A percentile compares a stretch with the other conserved stretches of the same genome.
Evolutionary conservation across 1,140 invertebrate genomes (phyloP).

Genomic region (Nephila pilipes): DNA sequence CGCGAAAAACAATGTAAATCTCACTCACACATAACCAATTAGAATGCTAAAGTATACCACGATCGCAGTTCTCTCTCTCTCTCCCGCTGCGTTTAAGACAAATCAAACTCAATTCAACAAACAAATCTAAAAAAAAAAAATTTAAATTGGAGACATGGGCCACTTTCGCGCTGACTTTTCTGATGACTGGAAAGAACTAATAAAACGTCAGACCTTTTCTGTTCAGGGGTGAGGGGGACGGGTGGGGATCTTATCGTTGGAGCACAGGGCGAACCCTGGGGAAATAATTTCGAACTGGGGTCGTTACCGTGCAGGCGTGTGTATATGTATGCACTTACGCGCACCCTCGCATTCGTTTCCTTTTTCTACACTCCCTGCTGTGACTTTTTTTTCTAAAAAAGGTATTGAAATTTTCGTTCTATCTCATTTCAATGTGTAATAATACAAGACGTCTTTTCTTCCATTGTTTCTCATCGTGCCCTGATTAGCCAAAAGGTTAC

Average conservation of each 20-base stretch:
- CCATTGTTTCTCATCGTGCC: constrained; percentile 20
- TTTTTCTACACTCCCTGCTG: neutral
- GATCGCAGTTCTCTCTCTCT: too few species aligned
- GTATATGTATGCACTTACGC: constrained; percentile 34
- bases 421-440: constrained; percentile 63
- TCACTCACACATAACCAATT: too few species aligned
- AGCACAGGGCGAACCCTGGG: constrained; percentile 72
- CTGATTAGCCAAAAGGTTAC: constrained; percentile 50
- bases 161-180: constrained; percentile 1
- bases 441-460: constrained; percentile 45
- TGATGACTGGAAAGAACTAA: constrained; percentile 72
- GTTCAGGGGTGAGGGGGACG: neutral
- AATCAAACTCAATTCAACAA: neutral
- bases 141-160: neutral
- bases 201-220: constrained; percentile 74
- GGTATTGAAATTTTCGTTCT: constrained; percentile 66
- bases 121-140: constrained; percentile 13
- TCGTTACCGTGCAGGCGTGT: constrained; percentile 57
- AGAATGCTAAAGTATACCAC: too few species aligned
- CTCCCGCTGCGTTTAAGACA: too few species aligned
- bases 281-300: constrained; percentile 75
- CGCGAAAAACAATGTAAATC: too few species aligned
- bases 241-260: constrained; percentile 66
- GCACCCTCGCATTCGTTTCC: constrained; percentile 6
- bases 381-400: constrained; percentile 52